These are phyloP conservation scores for Papilio machaon DNA, from an alignment of 1,140 invertebrate genomes.

Conservation along the genomic window DNA sequence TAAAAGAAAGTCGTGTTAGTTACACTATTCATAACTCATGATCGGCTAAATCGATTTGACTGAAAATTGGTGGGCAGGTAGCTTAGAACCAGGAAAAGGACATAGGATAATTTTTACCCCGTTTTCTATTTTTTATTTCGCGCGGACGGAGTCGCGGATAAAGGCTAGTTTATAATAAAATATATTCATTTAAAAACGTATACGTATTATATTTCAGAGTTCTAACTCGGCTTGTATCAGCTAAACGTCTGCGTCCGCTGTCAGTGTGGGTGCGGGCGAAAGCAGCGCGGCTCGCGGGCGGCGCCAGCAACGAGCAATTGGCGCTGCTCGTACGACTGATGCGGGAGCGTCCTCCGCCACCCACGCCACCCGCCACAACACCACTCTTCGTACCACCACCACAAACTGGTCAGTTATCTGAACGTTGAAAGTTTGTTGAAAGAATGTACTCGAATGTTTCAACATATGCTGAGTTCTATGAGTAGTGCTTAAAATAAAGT, in stretches of 20 bases:
- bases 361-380: constrained; percentile 45
- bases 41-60: too few relatives aligned
- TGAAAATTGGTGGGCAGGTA: too few relatives aligned
- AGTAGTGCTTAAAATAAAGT: neutral
- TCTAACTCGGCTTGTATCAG: constrained; percentile 58
- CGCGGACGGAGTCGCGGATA: too few relatives aligned
- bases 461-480: too few relatives aligned
- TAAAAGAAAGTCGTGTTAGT: too few relatives aligned
- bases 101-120: too few relatives aligned
- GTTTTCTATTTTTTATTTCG: too few relatives aligned
- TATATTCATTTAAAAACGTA: neutral
- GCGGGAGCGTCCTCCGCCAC: constrained; percentile 45
- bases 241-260: constrained; percentile 57
- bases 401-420: constrained; percentile 48
- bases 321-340: constrained; percentile 60
- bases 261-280: constrained; percentile 58
- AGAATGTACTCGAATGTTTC: too few relatives aligned
- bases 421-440: too few relatives aligned
- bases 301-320: constrained; percentile 66
- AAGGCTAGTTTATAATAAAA: neutral
- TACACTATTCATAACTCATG: too few relatives aligned
- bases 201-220: constrained; percentile 49
- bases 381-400: constrained; percentile 30
- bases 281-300: constrained; percentile 58
- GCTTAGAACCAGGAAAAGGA: too few relatives aligned